Evolutionary conservation across 2,797 vertebrate species (phyloP).

Genomic region (Bradypus variegatus): DNA sequence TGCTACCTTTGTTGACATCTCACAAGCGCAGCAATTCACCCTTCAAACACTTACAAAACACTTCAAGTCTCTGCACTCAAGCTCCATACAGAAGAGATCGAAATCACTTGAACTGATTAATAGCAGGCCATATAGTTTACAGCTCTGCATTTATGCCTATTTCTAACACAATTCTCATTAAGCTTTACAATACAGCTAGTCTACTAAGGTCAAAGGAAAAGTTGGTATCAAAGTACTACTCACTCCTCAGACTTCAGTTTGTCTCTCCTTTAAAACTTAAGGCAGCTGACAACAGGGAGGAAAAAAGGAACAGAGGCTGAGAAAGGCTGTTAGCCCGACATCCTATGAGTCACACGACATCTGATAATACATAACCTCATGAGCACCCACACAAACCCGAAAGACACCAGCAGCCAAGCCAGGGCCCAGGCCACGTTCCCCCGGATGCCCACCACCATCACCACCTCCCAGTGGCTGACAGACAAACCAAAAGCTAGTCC

Average conservation of each 20-base stretch:
- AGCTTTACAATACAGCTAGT: background rate
- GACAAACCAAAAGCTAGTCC: background rate
- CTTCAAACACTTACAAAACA: background rate
- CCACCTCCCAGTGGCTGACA: background rate
- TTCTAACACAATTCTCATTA: background rate
- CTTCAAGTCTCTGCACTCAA: background rate
- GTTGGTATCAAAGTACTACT: background rate
- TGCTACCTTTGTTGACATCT: background rate
- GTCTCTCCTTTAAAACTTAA: background rate
- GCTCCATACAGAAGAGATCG: background rate
- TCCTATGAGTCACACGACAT: background rate
- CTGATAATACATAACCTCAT: background rate
- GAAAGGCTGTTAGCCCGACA: background rate
- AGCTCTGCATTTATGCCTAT: background rate
- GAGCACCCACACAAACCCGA: too few relatives aligned
- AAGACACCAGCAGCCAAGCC: background rate
- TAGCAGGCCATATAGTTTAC: background rate
- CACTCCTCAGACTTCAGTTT: background rate
- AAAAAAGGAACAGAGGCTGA: background rate
- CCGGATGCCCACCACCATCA: too few relatives aligned
- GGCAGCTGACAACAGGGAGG: background rate
- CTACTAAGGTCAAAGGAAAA: background rate
- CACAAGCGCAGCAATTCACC: background rate
- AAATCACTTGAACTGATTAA: background rate
- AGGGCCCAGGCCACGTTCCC: too few relatives aligned